These are phyloP conservation scores for Pollenia amentaria DNA, from an alignment of 2,888 invertebrate species.

Conservation along the genomic window DNA sequence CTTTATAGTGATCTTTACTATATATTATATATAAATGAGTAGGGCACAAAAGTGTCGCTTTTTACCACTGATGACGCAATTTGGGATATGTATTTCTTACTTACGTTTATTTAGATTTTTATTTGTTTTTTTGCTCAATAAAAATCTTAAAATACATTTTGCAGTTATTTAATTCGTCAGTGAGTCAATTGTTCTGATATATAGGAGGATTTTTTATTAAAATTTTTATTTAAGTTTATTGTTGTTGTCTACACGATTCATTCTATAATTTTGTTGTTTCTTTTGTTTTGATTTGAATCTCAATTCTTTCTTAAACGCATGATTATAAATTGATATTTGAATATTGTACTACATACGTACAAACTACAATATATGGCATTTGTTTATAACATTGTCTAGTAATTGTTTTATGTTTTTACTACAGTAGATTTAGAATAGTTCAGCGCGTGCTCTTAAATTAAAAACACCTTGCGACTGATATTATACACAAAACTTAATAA, in stretches of 20 bases:
- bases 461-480: conserved; percentile 54
- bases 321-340: conserved; percentile 67
- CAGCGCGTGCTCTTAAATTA: conserved; percentile 70
- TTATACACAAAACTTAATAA: conserved; percentile 28
- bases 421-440: conserved; percentile 28
- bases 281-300: conserved; percentile 17
- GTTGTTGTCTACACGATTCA: conserved; percentile 48
- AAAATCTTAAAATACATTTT: conserved; percentile 57
- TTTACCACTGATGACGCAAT: background rate
- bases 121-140: conserved; percentile 22
- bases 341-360: conserved; percentile 35
- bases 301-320: conserved; percentile 53
- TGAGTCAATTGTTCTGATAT: conserved; percentile 69
- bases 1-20: too few species aligned
- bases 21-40: background rate
- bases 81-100: conserved; percentile 16
- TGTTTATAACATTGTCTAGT: conserved; percentile 26
- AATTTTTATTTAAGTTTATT: conserved; percentile 46
- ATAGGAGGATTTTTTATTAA: conserved; percentile 57
- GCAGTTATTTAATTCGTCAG: conserved; percentile 67
- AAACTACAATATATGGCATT: background rate
- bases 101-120: conserved; percentile 38
- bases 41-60: conserved; percentile 27
- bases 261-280: conserved; percentile 15
- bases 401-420: conserved; percentile 27